Evolutionary conservation across 2,797 vertebrate genomes (phyloP).

Genomic region (Chaetodon trifasciatus): DNA sequence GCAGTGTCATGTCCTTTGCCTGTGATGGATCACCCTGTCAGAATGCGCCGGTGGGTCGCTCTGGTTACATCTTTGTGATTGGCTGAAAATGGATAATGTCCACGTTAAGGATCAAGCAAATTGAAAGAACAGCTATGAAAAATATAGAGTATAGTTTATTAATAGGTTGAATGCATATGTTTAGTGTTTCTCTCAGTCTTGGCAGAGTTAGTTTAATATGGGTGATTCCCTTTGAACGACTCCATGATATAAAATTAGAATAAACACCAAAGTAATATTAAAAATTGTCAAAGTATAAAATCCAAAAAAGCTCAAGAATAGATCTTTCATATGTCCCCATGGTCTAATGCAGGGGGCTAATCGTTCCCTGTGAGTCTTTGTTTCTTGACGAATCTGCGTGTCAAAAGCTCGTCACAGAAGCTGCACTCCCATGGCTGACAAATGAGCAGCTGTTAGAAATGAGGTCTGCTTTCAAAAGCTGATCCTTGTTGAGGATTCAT

Average conservation of each 20-base stretch:
- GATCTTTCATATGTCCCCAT: constrained; percentile 14
- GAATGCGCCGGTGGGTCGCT: constrained; percentile 18
- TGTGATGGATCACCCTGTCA: constrained; percentile 55
- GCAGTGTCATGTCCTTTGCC: constrained; percentile 60
- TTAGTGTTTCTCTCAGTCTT: not conserved
- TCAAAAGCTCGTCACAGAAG: constrained; percentile 28
- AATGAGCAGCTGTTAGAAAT: constrained; percentile 32
- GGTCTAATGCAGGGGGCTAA: constrained; percentile 40
- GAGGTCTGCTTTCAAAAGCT: constrained; percentile 17
- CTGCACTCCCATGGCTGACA: constrained; percentile 16
- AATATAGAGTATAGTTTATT: not conserved
- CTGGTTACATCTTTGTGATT: constrained; percentile 42
- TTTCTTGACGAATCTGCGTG: constrained; percentile 37
- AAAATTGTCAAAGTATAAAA: constrained; percentile 7
- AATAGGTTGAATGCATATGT: constrained; percentile 14
- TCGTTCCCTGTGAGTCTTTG: constrained; percentile 34
- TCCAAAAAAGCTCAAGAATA: constrained; percentile 33
- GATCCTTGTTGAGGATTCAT: constrained; percentile 12
- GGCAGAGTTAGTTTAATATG: not conserved
- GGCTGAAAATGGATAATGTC: constrained; percentile 41
- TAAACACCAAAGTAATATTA: not conserved
- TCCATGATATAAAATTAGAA: not conserved
- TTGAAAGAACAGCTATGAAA: not conserved
- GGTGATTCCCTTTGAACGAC: not conserved
- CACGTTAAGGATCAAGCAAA: constrained; percentile 22